A percentile compares a stretch with the other conserved stretches of the same genome.
Conservation (phyloP, 2,113 vertebrate genomes). For the Taurulus bubalis region DNA sequence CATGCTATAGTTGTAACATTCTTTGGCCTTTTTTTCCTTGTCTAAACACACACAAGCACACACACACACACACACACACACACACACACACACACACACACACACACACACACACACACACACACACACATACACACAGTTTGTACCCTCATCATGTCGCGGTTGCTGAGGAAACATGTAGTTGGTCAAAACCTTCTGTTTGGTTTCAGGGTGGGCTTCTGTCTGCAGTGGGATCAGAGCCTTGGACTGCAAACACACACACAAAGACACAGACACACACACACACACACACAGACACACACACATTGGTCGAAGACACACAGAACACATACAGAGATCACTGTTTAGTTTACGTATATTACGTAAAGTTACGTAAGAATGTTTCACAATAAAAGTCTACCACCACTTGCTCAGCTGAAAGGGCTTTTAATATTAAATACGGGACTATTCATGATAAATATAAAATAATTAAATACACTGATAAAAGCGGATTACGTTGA, state of each 20-base stretch:
- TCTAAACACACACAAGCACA: neutral
- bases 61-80: neutral
- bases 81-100: neutral
- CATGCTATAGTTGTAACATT: neutral
- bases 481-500: neutral
- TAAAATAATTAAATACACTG: too few relatives aligned
- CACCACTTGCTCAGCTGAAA: neutral
- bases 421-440: neutral
- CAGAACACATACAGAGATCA: neutral
- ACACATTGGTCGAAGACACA: neutral
- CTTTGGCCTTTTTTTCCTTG: neutral
- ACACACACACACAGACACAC: conserved; percentile 28
- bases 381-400: conserved; percentile 19
- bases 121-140: neutral
- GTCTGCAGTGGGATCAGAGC: conserved; percentile 98
- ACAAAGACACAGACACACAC: conserved; percentile 25
- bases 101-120: neutral
- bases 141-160: conserved; percentile 93
- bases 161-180: conserved; percentile 99
- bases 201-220: conserved; percentile 97
- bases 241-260: conserved; percentile 89
- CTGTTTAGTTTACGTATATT: neutral
- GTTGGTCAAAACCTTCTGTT: conserved; percentile 98
- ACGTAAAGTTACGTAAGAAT: too few relatives aligned
- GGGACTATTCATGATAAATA: neutral